Conservation (phyloP, 2,797 vertebrate species). For the Lagorchestes hirsutus region DNA sequence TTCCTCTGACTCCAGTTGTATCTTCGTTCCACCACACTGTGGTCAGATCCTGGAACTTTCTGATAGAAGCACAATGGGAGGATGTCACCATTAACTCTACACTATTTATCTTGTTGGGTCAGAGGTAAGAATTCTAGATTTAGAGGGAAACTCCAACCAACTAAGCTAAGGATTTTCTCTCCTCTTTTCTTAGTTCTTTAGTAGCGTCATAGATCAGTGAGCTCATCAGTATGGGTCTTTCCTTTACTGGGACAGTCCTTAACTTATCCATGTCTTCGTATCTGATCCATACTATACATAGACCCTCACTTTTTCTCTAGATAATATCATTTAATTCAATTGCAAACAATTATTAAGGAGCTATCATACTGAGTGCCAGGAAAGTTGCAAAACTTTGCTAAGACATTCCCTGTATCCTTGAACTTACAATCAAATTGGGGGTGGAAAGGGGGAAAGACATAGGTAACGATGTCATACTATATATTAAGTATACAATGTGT, state of each 20-base stretch:
- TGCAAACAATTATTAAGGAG: not conserved
- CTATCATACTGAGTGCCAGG: too few relatives aligned
- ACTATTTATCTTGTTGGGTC: not conserved
- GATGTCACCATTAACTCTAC: not conserved
- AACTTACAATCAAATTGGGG: not conserved
- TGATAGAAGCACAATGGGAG: not conserved
- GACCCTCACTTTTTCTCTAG: not conserved
- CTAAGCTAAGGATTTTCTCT: not conserved
- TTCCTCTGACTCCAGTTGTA: not conserved
- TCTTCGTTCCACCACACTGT: not conserved
- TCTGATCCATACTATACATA: not conserved
- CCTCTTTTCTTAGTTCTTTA: not conserved
- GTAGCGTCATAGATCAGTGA: not conserved
- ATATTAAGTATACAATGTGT: not conserved
- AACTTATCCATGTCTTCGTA: not conserved
- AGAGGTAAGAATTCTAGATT: not conserved
- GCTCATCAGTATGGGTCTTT: not conserved
- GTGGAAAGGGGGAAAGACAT: not conserved
- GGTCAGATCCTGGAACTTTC: not conserved
- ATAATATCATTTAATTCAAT: not conserved
- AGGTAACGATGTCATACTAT: not conserved
- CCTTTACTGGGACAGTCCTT: not conserved
- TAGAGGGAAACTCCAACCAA: not conserved
- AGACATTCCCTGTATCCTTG: not conserved
- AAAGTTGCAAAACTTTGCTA: not conserved